Evolutionary conservation across 2,888 invertebrate species (phyloP).

Genomic region (Agapostemon virescens): DNA sequence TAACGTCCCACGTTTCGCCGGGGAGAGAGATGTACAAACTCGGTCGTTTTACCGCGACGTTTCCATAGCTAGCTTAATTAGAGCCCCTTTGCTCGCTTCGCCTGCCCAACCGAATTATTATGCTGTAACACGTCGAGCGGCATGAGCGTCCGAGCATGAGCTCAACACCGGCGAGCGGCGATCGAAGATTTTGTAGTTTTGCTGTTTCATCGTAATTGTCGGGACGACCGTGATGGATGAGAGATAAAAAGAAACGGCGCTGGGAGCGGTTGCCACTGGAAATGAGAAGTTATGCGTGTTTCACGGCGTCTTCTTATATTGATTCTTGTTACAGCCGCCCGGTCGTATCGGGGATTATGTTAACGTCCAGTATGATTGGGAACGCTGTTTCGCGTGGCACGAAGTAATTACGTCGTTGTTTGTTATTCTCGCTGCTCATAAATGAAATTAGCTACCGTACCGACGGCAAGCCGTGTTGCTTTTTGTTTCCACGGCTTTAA

Average conservation of each 20-base stretch:
- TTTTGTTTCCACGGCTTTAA: neutral
- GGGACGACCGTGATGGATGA: neutral
- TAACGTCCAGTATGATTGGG: neutral
- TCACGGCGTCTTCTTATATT: conserved; percentile 6
- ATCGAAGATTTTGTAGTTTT: conserved; percentile 11
- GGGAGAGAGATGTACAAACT: neutral
- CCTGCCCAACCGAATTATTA: conserved; percentile 33
- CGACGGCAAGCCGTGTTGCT: neutral
- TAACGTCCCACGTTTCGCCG: neutral
- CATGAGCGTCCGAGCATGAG: neutral
- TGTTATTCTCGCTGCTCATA: neutral
- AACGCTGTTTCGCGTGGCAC: conserved; percentile 7
- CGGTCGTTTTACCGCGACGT: neutral
- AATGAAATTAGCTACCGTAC: conserved; percentile 6
- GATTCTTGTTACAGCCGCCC: conserved; percentile 4
- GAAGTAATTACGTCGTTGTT: conserved; percentile 9
- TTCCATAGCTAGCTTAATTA: conserved; percentile 27
- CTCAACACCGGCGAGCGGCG: neutral
- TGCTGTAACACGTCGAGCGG: neutral
- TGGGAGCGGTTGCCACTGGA: conserved; percentile 11
- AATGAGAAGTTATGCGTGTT: conserved; percentile 14
- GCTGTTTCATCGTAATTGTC: conserved; percentile 10
- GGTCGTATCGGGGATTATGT: conserved; percentile 2
- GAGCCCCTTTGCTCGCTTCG: conserved; percentile 1
- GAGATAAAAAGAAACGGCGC: neutral